Evolutionary conservation across 2,797 vertebrate species (phyloP), one percentile per base, ranked within the genome.

Genomic region (Prunella strophiata): DNA sequence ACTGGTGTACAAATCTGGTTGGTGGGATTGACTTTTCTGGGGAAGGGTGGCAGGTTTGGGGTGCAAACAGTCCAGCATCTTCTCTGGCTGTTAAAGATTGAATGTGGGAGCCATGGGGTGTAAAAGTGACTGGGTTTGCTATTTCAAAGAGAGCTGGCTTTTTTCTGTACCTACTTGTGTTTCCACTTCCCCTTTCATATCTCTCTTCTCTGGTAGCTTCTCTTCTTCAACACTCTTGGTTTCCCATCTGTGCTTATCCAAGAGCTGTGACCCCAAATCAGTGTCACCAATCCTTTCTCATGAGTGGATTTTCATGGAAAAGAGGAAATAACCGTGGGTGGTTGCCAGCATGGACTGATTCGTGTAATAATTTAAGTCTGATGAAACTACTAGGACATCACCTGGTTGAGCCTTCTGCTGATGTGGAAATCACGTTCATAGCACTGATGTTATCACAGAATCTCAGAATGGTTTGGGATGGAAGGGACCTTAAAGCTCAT

Each of bases 371-470:
- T 55, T 77, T 12, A 16, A 42, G 34, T 22, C 30, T 78, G 32
- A 21, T 21, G 10, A 18, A 52, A 11, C 10, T 43, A 32, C 5
- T 43, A 30, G 62, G 43, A 11, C 1, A 10, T 45, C 52, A 22
- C 25, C 61, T 42, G 22, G 13, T 32, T 50, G 47, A 76, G 58
- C 47, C 14, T 74, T 47, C 67, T 40, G 61, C 19, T 50, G 71
- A 19, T 32, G 32, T 27, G 13, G 27, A 66, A 58, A 36, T 22
- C 5, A 3, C 2, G 1, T 73, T 71, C 7, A 0, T 2, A 47
- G 42, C 5, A 2, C 8, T 0, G 0, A 18, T 1, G 3, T 68
- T 54, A 36, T 51, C 63, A n/a, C 25, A 47, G n/a, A 58, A 43
- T 63, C 23, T 3, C 32, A n/a, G 36, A 29, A 7, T 22, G 8